Conservation (phyloP, 2,888 invertebrate species). For the Drosophila multiciliata region DNA sequence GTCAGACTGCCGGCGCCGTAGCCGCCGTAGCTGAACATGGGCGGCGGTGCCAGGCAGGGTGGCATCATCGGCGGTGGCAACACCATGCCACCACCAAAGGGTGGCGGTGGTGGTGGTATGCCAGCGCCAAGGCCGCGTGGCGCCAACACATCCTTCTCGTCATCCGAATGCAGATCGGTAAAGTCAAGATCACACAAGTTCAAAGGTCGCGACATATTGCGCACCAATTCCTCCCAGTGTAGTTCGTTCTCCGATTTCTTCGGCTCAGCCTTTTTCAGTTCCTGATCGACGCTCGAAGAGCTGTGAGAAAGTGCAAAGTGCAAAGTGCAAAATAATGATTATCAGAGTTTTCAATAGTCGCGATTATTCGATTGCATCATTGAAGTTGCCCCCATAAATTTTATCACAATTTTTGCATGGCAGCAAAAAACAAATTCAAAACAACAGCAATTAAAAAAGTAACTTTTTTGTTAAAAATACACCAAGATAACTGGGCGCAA, state of each 20-base stretch:
- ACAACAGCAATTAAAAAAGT: neutral
- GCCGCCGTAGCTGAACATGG: slow-evolving; percentile 85
- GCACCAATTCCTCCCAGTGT: slow-evolving; percentile 97
- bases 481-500: neutral
- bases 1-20: slow-evolving; percentile 78
- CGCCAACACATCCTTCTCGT: slow-evolving; percentile 92
- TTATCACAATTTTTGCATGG: slow-evolving; percentile 52
- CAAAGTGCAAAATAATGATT: slow-evolving; percentile 16
- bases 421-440: slow-evolving; percentile 35
- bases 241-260: slow-evolving; percentile 97
- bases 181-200: slow-evolving; percentile 98
- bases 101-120: slow-evolving; percentile 92
- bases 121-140: slow-evolving; percentile 89
- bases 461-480: slow-evolving; percentile 29
- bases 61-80: slow-evolving; percentile 86
- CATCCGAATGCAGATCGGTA: slow-evolving; percentile 94
- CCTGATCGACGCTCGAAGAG: slow-evolving; percentile 91
- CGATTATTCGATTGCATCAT: slow-evolving; percentile 22
- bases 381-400: slow-evolving; percentile 37
- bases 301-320: slow-evolving; percentile 85
- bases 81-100: slow-evolving; percentile 86
- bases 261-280: slow-evolving; percentile 88
- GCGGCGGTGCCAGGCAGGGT: slow-evolving; percentile 85
- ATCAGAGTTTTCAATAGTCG: slow-evolving; percentile 25
- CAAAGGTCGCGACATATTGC: slow-evolving; percentile 90